These are phyloP conservation scores for Tragelaphus scriptus DNA, from an alignment of 2,113 vertebrate genomes.

Conservation along the genomic window DNA sequence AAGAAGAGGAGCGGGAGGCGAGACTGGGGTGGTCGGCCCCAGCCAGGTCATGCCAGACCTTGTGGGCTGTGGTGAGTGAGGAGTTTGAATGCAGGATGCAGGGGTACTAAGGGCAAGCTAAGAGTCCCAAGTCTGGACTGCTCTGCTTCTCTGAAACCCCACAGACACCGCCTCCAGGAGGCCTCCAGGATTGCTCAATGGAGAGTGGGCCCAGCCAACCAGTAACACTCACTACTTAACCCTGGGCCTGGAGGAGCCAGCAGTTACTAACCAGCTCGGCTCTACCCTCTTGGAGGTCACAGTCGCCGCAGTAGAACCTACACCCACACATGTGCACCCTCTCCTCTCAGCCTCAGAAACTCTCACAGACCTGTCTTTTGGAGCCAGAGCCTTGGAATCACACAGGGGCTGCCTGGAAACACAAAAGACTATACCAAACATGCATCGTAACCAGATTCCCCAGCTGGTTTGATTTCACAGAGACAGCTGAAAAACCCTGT, in stretches of 20 bases:
- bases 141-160: background rate
- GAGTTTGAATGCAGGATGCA: background rate
- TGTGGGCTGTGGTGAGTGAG: background rate
- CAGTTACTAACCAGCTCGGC: background rate
- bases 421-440: background rate
- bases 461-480: fast-evolving
- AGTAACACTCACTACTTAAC: background rate
- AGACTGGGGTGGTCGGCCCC: fast-evolving
- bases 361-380: background rate
- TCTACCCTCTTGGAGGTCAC: background rate
- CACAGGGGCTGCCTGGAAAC: background rate
- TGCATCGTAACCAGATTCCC: background rate
- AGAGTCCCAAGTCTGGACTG: background rate
- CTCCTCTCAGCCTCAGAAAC: background rate
- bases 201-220: background rate
- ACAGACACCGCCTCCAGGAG: background rate
- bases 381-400: background rate
- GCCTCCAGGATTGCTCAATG: background rate
- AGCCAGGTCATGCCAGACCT: background rate
- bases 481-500: background rate
- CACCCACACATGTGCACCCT: fast-evolving
- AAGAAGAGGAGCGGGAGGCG: background rate
- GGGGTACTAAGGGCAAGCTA: background rate
- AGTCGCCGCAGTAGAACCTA: fast-evolving
- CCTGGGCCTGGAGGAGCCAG: background rate